Evolutionary conservation across 2,113 vertebrate species (phyloP).

Genomic region (Sciurus niger): DNA sequence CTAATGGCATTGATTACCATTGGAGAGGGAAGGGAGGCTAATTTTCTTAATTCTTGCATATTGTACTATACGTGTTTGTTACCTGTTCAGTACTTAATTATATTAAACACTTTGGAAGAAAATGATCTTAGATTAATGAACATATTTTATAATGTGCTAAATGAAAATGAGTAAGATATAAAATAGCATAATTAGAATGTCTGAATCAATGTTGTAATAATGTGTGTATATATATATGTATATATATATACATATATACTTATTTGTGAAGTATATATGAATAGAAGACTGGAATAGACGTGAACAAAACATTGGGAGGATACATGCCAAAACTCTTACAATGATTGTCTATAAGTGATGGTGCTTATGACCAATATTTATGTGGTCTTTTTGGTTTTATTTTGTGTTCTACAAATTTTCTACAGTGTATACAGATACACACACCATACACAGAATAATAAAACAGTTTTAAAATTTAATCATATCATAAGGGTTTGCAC

Average conservation of each 20-base stretch:
- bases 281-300: neutral
- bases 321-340: neutral
- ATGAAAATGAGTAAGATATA: neutral
- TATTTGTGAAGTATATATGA: neutral
- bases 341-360: neutral
- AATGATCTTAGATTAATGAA: neutral
- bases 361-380: neutral
- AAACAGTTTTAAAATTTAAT: neutral
- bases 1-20: neutral
- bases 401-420: neutral
- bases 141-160: neutral
- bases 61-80: neutral
- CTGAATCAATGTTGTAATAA: neutral
- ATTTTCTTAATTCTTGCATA: neutral
- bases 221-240: neutral
- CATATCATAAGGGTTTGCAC: neutral
- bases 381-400: neutral
- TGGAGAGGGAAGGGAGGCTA: neutral
- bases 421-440: neutral
- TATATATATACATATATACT: neutral
- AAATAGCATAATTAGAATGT: neutral
- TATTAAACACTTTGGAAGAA: neutral
- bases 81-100: neutral
- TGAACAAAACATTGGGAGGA: neutral
- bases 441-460: neutral